A percentile compares a stretch with the other conserved stretches of the same genome.
These are phyloP conservation scores for Plagodis dolabraria DNA, from an alignment of 2,888 invertebrate species.

Conservation along the genomic window DNA sequence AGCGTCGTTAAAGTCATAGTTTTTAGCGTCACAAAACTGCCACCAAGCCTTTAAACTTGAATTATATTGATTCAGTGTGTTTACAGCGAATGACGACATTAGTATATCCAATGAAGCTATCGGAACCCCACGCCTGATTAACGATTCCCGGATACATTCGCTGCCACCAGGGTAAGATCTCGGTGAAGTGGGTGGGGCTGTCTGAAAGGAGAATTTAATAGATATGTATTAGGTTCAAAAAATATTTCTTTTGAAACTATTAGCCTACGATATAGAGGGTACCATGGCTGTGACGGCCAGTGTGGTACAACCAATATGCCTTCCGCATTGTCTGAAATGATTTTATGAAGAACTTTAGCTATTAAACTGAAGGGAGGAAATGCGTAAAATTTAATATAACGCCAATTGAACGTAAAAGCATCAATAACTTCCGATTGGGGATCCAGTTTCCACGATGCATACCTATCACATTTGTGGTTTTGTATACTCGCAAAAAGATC, in stretches of 20 bases:
- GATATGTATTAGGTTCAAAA: slow-evolving; percentile 5
- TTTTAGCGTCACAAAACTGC: background rate
- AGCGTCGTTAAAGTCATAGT: background rate
- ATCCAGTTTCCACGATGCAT: no score
- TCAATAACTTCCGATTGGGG: no score
- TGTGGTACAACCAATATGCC: no score
- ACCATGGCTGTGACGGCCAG: slow-evolving; percentile 27
- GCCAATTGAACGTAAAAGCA: no score
- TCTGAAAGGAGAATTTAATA: slow-evolving; percentile 1
- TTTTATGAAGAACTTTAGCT: no score
- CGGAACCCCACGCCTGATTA: background rate
- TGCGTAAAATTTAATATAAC: no score
- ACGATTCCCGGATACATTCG: background rate
- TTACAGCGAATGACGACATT: background rate
- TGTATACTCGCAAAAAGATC: no score
- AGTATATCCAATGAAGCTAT: background rate
- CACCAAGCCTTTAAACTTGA: background rate
- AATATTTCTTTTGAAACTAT: slow-evolving; percentile 21
- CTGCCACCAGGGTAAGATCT: no score
- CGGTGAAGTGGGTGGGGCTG: background rate
- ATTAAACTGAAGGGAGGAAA: no score
- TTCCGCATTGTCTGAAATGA: no score
- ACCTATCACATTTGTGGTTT: no score
- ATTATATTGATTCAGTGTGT: background rate
- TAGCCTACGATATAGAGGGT: slow-evolving; percentile 27